Evolutionary conservation across 2,797 vertebrate species (phyloP), one percentile per base, ranked within the genome.

Genomic region (Poliocrania exsul): DNA sequence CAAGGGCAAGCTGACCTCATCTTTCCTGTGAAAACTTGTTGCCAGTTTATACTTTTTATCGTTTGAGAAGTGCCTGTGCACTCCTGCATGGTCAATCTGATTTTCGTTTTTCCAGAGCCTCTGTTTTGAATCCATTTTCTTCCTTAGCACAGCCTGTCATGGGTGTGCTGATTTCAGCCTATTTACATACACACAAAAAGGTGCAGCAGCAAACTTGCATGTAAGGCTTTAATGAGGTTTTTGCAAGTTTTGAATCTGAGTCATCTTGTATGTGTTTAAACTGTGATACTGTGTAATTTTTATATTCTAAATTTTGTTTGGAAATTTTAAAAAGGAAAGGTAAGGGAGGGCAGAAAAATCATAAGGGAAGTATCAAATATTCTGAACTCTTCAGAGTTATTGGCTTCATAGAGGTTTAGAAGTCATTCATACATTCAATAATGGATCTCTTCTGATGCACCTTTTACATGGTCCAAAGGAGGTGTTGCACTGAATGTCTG

Each of bases 1-100:
- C 40, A 62, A 92, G 75, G 92, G 57, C 82, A 90, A 86, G 64
- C 18, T 94, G 82, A 82, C 75, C 82, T 94, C 60, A 24, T 89
- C 60, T 62, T 82, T 80, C 64, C 33, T 44, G 58, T 28, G 40
- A 70, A 85, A 90, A 77, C 62, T 77, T 85, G 44, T 56, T 89
- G 56, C 71, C 40, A 80, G 9, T 91, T 93, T 73, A 62, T 81
- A 64, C 17, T 61, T 87, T 85, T 57, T 50, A 47, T 82, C 16
- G 0, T 72, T 29, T 56, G n/a, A 65, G 67, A 69, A 58, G 38
- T 38, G 21, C 24, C 2, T 51, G 44, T 81, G 28, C 17, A 8
- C 26, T 80, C 31, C 57, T 64, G 33, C 23, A 16, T 9, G 69
- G 24, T 65, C 51, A 70, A 26, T 47, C 38, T 62, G 35, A 47